A percentile compares a stretch with the other conserved stretches of the same genome.
phyloP scores from a whole-genome alignment of 2,888 invertebrate genomes.

The Caenorhabditis sp. region DNA sequence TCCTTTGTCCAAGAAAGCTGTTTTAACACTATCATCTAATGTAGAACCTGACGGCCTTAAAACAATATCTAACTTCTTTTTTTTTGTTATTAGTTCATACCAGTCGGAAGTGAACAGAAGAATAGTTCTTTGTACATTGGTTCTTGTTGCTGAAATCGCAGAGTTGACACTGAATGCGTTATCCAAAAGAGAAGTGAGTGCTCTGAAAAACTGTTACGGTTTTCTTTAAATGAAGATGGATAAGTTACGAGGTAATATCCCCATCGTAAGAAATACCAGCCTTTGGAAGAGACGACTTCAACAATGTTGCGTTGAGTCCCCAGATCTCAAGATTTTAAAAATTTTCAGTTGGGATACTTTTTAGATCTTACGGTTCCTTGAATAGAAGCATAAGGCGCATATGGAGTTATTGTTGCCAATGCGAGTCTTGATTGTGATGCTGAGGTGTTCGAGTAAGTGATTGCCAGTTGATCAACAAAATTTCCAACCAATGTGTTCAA shows the following conservation, averaged over 20 bases:
- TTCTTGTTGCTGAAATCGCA: constrained; percentile 13
- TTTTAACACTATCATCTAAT: neutral
- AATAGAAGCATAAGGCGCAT: constrained; percentile 11
- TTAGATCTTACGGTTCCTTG: constrained; percentile 18
- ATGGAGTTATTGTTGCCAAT: constrained; percentile 21
- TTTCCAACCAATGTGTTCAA: neutral
- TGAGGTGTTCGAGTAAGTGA: neutral
- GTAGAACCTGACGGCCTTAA: constrained; percentile 10
- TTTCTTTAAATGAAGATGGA: too few relatives aligned
- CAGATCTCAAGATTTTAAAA: constrained; percentile 19
- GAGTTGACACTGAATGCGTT: constrained; percentile 13
- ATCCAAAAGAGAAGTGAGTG: neutral
- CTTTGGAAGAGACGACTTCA: constrained; percentile 7
- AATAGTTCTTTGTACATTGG: constrained; percentile 18
- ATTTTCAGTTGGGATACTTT: too few relatives aligned
- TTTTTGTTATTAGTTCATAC: too few relatives aligned
- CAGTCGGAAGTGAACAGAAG: constrained; percentile 24
- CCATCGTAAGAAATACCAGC: constrained; percentile 15
- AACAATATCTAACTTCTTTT: neutral
- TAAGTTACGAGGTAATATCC: constrained; percentile 7
- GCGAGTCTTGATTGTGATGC: constrained; percentile 14
- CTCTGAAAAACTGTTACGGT: neutral
- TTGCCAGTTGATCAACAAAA: constrained; percentile 16
- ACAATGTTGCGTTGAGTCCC: constrained; percentile 8
- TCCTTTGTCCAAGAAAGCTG: neutral